A percentile compares a stretch with the other conserved stretches of the same genome.
phyloP scores from a whole-genome alignment of 2,888 invertebrate species.

The Pristionchus japonicus region DNA sequence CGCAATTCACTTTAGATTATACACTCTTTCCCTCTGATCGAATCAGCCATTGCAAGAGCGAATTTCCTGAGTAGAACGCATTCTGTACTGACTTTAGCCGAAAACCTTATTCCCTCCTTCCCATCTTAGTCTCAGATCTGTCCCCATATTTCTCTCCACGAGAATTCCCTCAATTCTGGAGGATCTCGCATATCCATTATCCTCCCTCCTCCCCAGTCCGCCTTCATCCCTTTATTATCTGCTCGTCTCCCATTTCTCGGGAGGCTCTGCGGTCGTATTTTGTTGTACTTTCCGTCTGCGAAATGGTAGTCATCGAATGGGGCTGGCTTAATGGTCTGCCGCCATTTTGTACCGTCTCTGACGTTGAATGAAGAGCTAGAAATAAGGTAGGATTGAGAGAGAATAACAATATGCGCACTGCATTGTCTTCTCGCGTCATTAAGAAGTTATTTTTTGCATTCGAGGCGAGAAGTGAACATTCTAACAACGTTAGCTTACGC shows the following conservation, averaged over 20 bases:
- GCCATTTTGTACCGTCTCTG: too few species aligned
- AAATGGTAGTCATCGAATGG: too few species aligned
- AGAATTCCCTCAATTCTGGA: background rate
- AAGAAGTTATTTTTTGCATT: background rate
- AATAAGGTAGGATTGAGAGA: background rate
- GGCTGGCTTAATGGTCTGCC: too few species aligned
- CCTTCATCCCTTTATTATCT: conserved; percentile 27
- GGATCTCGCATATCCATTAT: conserved; percentile 12
- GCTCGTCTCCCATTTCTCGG: background rate
- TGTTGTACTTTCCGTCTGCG: background rate
- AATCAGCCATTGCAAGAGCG: background rate
- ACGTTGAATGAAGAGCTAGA: too few species aligned
- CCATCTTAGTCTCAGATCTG: background rate
- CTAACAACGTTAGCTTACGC: conserved; percentile 31
- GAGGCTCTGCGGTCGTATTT: background rate
- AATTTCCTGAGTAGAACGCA: background rate
- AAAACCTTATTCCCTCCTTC: background rate
- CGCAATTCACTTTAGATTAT: background rate
- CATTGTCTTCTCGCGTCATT: conserved; percentile 12
- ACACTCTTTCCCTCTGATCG: background rate
- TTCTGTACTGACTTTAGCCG: background rate
- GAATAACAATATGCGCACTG: background rate
- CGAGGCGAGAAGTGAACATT: background rate
- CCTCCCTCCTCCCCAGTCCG: background rate
- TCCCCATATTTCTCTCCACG: background rate